Evolutionary conservation across 1,140 invertebrate genomes (phyloP).

Genomic region (Leptinotarsa undecemlineata): DNA sequence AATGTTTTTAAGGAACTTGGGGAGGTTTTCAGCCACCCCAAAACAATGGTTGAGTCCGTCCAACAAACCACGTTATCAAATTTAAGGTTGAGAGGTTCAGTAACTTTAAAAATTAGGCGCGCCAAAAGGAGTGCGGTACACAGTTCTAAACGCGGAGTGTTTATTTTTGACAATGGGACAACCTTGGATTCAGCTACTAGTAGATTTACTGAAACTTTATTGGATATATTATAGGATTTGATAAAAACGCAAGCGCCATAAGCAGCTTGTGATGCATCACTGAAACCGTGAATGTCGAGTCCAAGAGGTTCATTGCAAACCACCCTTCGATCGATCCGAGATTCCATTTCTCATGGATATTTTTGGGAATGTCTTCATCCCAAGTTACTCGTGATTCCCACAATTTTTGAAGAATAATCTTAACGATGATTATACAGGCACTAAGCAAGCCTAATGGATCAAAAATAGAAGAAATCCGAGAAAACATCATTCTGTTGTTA

Average conservation of each 20-base stretch:
- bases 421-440: too few relatives aligned
- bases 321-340: too few relatives aligned
- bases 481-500: too few relatives aligned
- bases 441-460: too few relatives aligned
- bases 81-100: background rate
- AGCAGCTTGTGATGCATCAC: background rate
- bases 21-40: background rate
- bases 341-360: too few relatives aligned
- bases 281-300: background rate
- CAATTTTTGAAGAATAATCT: too few relatives aligned
- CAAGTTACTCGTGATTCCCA: too few relatives aligned
- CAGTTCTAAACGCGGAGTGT: background rate
- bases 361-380: too few relatives aligned
- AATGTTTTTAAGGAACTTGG: background rate
- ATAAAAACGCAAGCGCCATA: background rate
- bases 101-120: background rate
- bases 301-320: background rate
- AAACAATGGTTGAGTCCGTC: background rate
- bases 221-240: background rate
- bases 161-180: background rate
- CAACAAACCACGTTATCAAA: background rate
- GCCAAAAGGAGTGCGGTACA: background rate
- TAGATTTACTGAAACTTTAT: background rate
- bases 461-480: too few relatives aligned
- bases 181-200: background rate